Conservation (phyloP, 2,888 invertebrate species). For the Lasioglossum zephyrum region DNA sequence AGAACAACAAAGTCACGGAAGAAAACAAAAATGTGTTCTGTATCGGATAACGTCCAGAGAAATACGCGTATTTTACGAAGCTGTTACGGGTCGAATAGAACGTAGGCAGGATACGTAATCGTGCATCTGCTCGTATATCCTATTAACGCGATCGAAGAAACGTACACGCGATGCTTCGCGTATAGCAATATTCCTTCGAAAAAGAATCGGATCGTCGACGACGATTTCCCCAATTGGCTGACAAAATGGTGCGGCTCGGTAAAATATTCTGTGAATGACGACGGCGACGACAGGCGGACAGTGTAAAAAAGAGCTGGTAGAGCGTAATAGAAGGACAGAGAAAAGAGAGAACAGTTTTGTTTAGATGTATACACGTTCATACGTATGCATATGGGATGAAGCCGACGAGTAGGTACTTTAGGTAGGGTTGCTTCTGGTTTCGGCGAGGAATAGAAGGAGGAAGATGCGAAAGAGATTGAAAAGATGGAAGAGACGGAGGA, state of each 20-base stretch:
- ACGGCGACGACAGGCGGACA: conserved; percentile 16
- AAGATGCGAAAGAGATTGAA: conserved; percentile 32
- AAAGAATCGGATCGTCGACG: too few species aligned
- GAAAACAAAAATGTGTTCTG: conserved; percentile 51
- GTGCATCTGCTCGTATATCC: not conserved
- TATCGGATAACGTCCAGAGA: conserved; percentile 31
- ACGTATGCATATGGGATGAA: conserved; percentile 11
- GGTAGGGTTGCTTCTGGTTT: conserved; percentile 54
- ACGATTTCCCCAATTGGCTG: not conserved
- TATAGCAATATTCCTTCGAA: not conserved
- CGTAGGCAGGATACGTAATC: conserved; percentile 7
- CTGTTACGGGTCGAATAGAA: conserved; percentile 34
- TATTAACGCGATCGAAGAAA: not conserved
- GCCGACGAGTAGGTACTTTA: conserved; percentile 10
- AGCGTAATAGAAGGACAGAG: conserved; percentile 24
- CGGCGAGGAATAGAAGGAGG: conserved; percentile 26
- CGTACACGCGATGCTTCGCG: not conserved
- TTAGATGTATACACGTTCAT: not conserved
- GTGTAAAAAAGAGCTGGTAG: not conserved
- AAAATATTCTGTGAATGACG: conserved; percentile 20
- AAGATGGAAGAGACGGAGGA: conserved; percentile 18
- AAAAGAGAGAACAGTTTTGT: conserved; percentile 36
- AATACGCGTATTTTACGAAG: conserved; percentile 32
- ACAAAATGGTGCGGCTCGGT: conserved; percentile 11
- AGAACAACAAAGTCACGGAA: conserved; percentile 26